A percentile compares a stretch with the other conserved stretches of the same genome.
Conservation (phyloP, 2,888 invertebrate species). For the Fragum fragum region DNA sequence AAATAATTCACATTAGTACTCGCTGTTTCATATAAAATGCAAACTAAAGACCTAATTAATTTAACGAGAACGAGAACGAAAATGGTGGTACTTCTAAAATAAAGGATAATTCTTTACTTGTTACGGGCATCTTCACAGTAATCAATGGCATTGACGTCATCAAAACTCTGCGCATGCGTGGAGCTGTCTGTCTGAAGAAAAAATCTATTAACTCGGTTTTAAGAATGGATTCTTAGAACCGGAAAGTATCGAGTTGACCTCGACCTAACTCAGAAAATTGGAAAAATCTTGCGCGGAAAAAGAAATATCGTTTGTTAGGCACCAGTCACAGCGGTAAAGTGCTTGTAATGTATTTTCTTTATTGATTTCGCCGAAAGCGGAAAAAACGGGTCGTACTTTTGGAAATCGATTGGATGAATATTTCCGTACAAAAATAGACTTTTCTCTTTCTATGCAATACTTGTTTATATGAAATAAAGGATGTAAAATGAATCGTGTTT, state of each 20-base stretch:
- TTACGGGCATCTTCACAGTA: slow-evolving; percentile 7
- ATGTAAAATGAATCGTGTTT: too few relatives aligned
- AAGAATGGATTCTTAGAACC: slow-evolving; percentile 21
- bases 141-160: slow-evolving; percentile 34
- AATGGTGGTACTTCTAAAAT: too few relatives aligned
- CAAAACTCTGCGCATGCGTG: slow-evolving; percentile 3
- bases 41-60: too few relatives aligned
- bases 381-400: background rate
- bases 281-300: slow-evolving; percentile 13
- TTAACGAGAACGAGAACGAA: too few relatives aligned
- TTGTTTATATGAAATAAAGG: too few relatives aligned
- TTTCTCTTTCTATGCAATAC: too few relatives aligned
- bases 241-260: slow-evolving; percentile 19
- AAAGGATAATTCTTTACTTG: background rate
- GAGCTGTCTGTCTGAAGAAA: background rate
- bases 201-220: slow-evolving; percentile 30
- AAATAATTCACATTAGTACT: too few relatives aligned
- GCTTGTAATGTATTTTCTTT: slow-evolving; percentile 5
- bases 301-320: slow-evolving; percentile 6
- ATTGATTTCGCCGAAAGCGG: slow-evolving; percentile 3
- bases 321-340: background rate
- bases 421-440: background rate
- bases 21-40: too few relatives aligned
- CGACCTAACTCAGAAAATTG: slow-evolving; percentile 15
- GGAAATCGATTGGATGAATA: background rate